Evolutionary conservation across 2,797 vertebrate species (phyloP), one percentile per base, ranked within the genome.

Genomic region (Lophotriccus pileatus): DNA sequence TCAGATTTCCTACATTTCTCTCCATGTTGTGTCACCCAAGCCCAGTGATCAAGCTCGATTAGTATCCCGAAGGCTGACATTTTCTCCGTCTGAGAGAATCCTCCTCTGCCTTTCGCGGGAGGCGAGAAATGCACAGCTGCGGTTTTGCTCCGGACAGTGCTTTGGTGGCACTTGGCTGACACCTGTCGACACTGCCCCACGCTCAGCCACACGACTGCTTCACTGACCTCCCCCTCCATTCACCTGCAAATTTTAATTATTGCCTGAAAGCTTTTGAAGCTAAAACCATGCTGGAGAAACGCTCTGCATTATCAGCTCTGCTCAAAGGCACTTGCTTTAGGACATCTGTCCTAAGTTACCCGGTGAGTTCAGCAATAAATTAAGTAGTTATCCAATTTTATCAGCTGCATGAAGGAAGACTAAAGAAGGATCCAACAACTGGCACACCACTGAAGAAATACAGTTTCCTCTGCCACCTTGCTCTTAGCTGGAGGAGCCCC

Each of bases 161-260:
- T 92, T 76, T 16, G 70, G 89, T 77, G 84, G 95, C 92, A 88
- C 90, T 97, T 84, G 96, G 84, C 94, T 98, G 96, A 97, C 96
- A 96, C 55, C 92, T 96, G 93, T 93, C 79, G 86, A 84, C 94
- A 53, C 28, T 14, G 34, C 59, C 41, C 36, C 39, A 23, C 79
- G 84, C 39, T 27, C 87, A 64, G 85, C 76, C 59, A 77, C 64
- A 70, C 58, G 50, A 70, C 17, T 69, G 39, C 64, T 64, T 37
- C 64, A 41, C n/a, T 59, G 66, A 14, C 6, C 1, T 22, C 87
- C 27, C 44, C n/a, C 32, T 52, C 24, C 28, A 15, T 14, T 73
- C 41, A 6, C 27, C 58, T 43, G 21, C 24, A 55, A 32, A 28
- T 90, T 55, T 34, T 41, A 52, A 84, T 80, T 66, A 28, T 41